These are phyloP conservation scores for Oeneis ivallda DNA, from an alignment of 2,888 invertebrate genomes.

Conservation along the genomic window DNA sequence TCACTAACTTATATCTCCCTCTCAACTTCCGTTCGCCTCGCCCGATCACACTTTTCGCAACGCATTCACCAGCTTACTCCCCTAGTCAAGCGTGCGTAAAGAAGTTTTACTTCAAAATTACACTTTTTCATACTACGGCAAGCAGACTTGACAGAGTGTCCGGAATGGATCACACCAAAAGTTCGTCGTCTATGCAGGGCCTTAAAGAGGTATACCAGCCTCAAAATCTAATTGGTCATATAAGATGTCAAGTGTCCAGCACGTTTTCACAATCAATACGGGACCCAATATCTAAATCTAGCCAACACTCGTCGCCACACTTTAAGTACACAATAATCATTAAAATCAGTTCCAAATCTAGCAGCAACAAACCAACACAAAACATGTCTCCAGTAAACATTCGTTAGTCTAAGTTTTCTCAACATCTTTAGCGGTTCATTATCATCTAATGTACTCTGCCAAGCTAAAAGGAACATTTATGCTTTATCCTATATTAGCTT, in stretches of 20 bases:
- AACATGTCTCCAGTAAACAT: constrained; percentile 16
- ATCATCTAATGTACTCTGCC: constrained; percentile 21
- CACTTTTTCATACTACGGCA: too few relatives aligned
- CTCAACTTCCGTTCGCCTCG: too few relatives aligned
- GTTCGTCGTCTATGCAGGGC: too few relatives aligned
- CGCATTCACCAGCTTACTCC: too few relatives aligned
- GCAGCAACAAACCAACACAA: constrained; percentile 16
- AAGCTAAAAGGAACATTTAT: constrained; percentile 31
- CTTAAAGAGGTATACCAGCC: constrained; percentile 34
- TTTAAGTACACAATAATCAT: constrained; percentile 33
- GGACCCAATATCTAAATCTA: constrained; percentile 23
- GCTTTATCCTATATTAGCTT: constrained; percentile 24
- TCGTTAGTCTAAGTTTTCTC: constrained; percentile 1
- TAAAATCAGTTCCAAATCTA: constrained; percentile 16
- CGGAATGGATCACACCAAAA: too few relatives aligned
- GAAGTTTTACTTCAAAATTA: too few relatives aligned
- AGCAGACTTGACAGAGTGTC: too few relatives aligned
- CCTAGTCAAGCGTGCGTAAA: too few relatives aligned
- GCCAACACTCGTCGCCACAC: constrained; percentile 21
- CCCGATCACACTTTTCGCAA: too few relatives aligned
- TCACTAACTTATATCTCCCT: too few relatives aligned
- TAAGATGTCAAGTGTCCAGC: constrained; percentile 34
- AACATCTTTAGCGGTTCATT: background rate
- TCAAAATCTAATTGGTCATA: constrained; percentile 20
- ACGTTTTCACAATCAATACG: constrained; percentile 27